Base-by-base conservation (phyloP, 92 coral and sea anemone species). In the Palythoa caribaeorum region DNA sequence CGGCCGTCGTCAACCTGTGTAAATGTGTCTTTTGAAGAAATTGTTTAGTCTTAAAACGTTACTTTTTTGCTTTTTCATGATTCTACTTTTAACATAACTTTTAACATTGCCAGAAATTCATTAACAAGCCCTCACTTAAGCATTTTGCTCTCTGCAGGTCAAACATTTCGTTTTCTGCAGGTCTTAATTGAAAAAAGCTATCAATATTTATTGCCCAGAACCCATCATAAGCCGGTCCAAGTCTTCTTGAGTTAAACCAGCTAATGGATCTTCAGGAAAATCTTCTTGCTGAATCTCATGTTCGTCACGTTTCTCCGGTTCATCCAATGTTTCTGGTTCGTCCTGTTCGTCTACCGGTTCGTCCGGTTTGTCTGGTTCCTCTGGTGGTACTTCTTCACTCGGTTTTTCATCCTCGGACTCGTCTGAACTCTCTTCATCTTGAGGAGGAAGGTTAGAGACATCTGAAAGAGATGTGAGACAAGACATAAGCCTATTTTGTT, bases 241-340 rank as follows among this genome's bases (percentile, higher is more conserved):
- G 40, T 81, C 86, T 65, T 81, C 86, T 47, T 47, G 59, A 50
- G 86, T 81, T 47, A 81, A 71, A 52, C 86, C 86, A 14, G 39
- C 86, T 5, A 53, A 60, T 4, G 86, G 86, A 28, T 81, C 86
- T 28, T 65, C 19, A 16, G 86, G 75, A 7, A 40, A 2, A 66
- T 66, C 86, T 2, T 28, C 76, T 51, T 44, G 76, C 68, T 53
- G 35, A 16, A 17, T 20, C 20, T 63, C 70, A 17, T 37, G 70
- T n/a, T 63, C 70, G 2, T 17, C 21, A 9, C 9, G 37, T 63
- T 6, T 20, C 5, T 5, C 70, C 3, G 70, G 70, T 63, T 63
- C 70, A 63, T 17, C 70, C 1, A 21, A 9, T n/a, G 7, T 7
- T 14, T 47, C 53, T 72, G 77, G 77, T 5, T 62, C 71, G 28